Percentiles rank a stretch among this genome's conserved stretches.
Conservation (phyloP, 2,888 invertebrate species). For the Drosophila neotestacea region DNA sequence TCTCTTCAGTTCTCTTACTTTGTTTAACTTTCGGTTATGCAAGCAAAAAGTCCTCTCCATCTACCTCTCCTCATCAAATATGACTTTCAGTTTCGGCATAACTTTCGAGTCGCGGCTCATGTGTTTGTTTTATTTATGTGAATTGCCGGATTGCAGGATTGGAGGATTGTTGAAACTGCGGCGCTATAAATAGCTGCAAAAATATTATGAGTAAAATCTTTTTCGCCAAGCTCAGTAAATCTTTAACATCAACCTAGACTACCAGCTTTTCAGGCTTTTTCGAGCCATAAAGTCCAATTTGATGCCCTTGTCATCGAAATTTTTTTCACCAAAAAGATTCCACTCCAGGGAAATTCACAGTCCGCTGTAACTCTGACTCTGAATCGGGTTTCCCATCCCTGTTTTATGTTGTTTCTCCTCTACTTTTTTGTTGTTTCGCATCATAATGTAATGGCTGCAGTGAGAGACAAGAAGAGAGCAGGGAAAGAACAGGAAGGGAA, state of each 20-base stretch:
- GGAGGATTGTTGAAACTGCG: conserved; percentile 14
- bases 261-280: not conserved
- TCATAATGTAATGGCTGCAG: conserved; percentile 36
- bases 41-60: conserved; percentile 46
- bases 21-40: conserved; percentile 77
- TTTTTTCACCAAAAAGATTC: conserved; percentile 49
- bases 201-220: conserved; percentile 36
- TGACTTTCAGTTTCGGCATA: conserved; percentile 75
- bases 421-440: conserved; percentile 22
- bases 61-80: conserved; percentile 66
- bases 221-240: conserved; percentile 46
- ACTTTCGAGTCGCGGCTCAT: conserved; percentile 61
- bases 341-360: conserved; percentile 75
- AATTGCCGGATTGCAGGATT: conserved; percentile 36
- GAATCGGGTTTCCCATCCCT: conserved; percentile 1
- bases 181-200: conserved; percentile 61
- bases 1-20: not conserved
- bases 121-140: conserved; percentile 65
- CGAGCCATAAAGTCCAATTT: conserved; percentile 47
- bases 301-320: conserved; percentile 53
- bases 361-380: conserved; percentile 40
- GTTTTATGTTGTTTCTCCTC: conserved; percentile 31
- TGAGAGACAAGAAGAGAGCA: conserved; percentile 2
- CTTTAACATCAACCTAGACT: conserved; percentile 40
- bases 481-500: not conserved